Evolutionary conservation across 2,797 vertebrate genomes (phyloP).

Genomic region (Sorex maritimensis): DNA sequence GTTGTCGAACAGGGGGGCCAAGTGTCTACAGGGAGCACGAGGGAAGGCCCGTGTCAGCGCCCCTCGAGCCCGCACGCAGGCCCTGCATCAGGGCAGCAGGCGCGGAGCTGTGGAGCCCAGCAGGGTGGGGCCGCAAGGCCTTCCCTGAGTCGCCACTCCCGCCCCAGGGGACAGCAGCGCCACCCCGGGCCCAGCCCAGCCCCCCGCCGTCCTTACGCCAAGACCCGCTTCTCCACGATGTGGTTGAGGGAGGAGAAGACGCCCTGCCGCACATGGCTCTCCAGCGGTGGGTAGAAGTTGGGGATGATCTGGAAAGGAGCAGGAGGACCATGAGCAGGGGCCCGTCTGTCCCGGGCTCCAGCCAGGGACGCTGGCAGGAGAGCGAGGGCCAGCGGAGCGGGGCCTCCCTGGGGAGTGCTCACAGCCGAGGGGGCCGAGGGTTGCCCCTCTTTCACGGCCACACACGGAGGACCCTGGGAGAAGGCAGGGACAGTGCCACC

Average conservation of each 20-base stretch:
- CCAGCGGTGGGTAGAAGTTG: slow-evolving; percentile 96
- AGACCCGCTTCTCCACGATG: slow-evolving; percentile 99
- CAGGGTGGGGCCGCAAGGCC: background rate
- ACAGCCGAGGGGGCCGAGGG: background rate
- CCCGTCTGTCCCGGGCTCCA: background rate
- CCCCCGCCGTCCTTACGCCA: slow-evolving; percentile 93
- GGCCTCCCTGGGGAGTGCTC: background rate
- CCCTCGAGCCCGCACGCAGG: background rate
- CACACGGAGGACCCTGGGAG: accelerated
- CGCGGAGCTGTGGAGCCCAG: too few species aligned
- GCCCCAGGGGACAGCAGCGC: background rate
- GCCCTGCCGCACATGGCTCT: slow-evolving; percentile 96
- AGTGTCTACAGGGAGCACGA: slow-evolving; percentile 90
- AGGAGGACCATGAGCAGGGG: background rate
- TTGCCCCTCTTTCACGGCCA: accelerated
- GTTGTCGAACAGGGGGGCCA: slow-evolving; percentile 98
- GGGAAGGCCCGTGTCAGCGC: background rate
- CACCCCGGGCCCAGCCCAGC: background rate
- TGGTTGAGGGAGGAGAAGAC: slow-evolving; percentile 98
- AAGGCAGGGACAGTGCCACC: background rate
- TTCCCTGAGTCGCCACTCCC: background rate
- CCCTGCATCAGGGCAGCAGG: too few species aligned
- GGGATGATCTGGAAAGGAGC: slow-evolving; percentile 95
- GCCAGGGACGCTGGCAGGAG: background rate
- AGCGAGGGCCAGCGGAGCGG: too few species aligned